A percentile compares a stretch with the other conserved stretches of the same genome.
Evolutionary conservation across 2,888 invertebrate genomes (phyloP).

Genomic region (Archips crataeganus): DNA sequence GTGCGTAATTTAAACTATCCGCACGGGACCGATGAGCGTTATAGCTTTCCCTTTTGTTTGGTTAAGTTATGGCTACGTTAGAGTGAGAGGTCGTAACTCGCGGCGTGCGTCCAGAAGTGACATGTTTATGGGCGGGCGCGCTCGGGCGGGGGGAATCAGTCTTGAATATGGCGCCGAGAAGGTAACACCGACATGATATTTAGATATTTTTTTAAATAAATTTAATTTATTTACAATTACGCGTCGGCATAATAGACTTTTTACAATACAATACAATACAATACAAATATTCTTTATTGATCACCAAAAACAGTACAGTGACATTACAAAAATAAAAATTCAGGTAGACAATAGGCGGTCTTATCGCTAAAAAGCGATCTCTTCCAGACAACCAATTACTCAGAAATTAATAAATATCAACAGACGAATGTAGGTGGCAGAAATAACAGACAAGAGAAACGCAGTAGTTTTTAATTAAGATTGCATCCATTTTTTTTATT

Average conservation of each 20-base stretch:
- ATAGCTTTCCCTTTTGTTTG: conserved; percentile 86
- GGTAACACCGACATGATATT: conserved; percentile 45
- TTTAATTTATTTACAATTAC: background rate
- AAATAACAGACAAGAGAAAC: no score
- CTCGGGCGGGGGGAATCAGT: conserved; percentile 74
- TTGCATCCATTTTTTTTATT: background rate
- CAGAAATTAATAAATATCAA: no score
- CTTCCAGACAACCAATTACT: no score
- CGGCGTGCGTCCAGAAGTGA: conserved; percentile 77
- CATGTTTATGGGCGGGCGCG: conserved; percentile 85
- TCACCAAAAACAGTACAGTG: no score
- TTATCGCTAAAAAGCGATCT: no score
- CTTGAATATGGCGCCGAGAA: conserved; percentile 78
- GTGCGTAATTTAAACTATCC: conserved; percentile 85
- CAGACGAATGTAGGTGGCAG: no score
- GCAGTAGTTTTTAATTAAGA: no score
- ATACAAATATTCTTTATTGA: no score
- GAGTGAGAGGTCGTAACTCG: conserved; percentile 85
- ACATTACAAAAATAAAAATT: no score
- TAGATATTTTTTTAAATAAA: conserved; percentile 9
- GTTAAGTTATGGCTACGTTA: conserved; percentile 82
- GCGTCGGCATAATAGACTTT: background rate
- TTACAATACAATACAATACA: no score
- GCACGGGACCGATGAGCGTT: conserved; percentile 84
- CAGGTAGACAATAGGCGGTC: no score